Conservation (phyloP, 2,888 invertebrate genomes). For the Phaedon cochleariae region DNA sequence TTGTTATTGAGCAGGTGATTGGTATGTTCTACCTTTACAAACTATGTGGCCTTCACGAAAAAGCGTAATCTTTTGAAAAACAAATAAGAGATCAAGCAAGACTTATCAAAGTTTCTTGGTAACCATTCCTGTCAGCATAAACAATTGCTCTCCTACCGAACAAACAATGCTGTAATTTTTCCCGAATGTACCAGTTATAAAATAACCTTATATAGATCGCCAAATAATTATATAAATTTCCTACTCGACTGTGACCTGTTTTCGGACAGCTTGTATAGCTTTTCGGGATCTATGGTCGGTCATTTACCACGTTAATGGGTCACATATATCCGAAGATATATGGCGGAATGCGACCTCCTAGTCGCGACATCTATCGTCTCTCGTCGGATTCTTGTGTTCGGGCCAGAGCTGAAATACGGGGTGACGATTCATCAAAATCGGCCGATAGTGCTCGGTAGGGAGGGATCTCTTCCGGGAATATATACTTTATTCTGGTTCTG, state of each 20-base stretch:
- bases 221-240: conserved; percentile 46
- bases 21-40: too few relatives aligned
- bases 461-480: conserved; percentile 10
- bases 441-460: conserved; percentile 18
- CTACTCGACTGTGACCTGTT: conserved; percentile 45
- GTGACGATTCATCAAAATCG: conserved; percentile 34
- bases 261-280: conserved; percentile 48
- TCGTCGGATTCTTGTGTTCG: conserved; percentile 27
- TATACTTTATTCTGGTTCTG: neutral
- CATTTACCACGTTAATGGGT: conserved; percentile 47
- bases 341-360: conserved; percentile 30
- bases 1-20: too few relatives aligned
- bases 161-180: conserved; percentile 23
- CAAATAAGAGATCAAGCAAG: too few relatives aligned
- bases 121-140: conserved; percentile 11
- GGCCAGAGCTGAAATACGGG: conserved; percentile 27
- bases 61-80: too few relatives aligned
- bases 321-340: conserved; percentile 39
- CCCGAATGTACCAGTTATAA: conserved; percentile 32
- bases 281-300: conserved; percentile 46
- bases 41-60: too few relatives aligned
- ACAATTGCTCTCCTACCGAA: neutral
- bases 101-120: too few relatives aligned
- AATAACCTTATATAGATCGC: conserved; percentile 30
- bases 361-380: conserved; percentile 28